Evolutionary conservation across 2,113 vertebrate genomes (phyloP), one percentile per base, ranked within the genome.

Genomic region (Triplophysa dalaica): DNA sequence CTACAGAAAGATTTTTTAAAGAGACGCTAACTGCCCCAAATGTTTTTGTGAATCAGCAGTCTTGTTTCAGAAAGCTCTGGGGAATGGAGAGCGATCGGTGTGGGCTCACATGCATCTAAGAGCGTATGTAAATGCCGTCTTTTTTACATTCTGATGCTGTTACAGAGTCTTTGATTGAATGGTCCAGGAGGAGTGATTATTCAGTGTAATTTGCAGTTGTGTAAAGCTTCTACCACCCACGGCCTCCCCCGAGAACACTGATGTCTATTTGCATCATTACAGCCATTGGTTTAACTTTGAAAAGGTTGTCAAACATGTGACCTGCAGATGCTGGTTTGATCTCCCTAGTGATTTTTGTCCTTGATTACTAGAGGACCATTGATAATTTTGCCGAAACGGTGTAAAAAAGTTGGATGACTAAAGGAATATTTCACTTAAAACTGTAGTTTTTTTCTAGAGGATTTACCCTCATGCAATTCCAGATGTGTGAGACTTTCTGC

Each of bases 91-190:
- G 38, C 43, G n/a, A 67, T 33, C n/a, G 33, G 65, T 77, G 72
- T 83, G 63, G 24, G 84, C 22, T 65, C 66, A 69, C 61, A 82
- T 70, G 81, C 60, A 48, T 88, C 54, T 84, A 72, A 84, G 72
- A 83, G 73, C 63, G n/a, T 83, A 87, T 89, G 86, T 82, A 87
- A 88, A 89, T 87, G 19, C 64, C 0, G 74, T 29, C 17, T 67
- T 69, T 69, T 83, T 82, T 87, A 68, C 86, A 64, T 84, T 80
- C 69, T 75, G 82, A 33, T 75, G 58, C 69, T 62, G 58, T 68
- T 58, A 81, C 84, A 83, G 80, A 77, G 24, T 41, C 81, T 83
- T 87, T 72, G 58, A 83, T 83, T 85, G 82, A 80, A 64, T 14
- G 41, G 63, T 68, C 43, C 85, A 85, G 87, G 79, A 74, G 43